Evolutionary conservation across 2,888 invertebrate genomes (phyloP), one percentile per base, ranked within the genome.

Genomic region (Diploptera punctata): DNA sequence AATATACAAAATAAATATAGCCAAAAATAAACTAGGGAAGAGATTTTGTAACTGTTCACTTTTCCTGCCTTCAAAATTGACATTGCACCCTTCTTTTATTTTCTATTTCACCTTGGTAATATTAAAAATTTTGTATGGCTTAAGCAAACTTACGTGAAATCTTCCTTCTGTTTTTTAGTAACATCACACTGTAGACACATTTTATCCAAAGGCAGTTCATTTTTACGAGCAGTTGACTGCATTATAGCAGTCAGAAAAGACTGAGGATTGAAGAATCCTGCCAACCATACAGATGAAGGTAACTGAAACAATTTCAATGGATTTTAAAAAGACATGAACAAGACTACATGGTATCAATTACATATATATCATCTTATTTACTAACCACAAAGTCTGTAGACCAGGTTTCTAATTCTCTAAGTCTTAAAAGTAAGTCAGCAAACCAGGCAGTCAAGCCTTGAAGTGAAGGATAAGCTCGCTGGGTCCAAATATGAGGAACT

Each of bases 201-300:
- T 84, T 97, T 96, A 83, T 98, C 98, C 57, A 98, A 86, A 0
- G 98, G 98, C 78, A 97, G 86, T 82, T 95, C 95, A 79, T 96
- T 95, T 80, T 93, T 91, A 33, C 98, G 87, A 0, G 98, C 98
- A 33, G 97, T 97, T 79, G 96, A 97, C 84, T 98, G 98, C 97
- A 98, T 98, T 79, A 98, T 98, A 62, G 98, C 98, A 0, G 98
- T 98, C 72, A 98, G 84, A 78, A 98, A 88, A 47, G 97, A 97
- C 84, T 98, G 98, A 0, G 98, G 98, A 83, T 98, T 98, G 86
- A 98, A 98, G 84, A 98, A 97, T n/a, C 98, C 98, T 16, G 94
- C 95, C 74, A 98, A 85, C 98, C 98, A 98, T 18, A 98, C 97
- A 52, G 94, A 94, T 1, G 95, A 88, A 43, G 97, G 97, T 72